phyloP scores from a whole-genome alignment of 2,888 invertebrate genomes.

The Caenorhabditis wallacei region DNA sequence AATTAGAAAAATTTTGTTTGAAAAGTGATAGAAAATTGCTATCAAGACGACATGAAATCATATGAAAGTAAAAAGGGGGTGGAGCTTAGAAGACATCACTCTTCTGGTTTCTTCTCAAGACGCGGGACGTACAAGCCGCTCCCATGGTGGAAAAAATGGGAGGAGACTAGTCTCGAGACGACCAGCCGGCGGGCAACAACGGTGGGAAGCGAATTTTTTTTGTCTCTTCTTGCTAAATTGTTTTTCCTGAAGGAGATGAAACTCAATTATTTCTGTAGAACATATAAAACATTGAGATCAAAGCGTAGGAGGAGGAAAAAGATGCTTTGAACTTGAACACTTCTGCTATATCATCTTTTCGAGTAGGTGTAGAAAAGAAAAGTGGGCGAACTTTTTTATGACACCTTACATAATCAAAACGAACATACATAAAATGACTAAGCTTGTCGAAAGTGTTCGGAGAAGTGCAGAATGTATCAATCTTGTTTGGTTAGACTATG shows the following conservation, averaged over 20 bases:
- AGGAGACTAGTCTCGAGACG: slow-evolving; percentile 44
- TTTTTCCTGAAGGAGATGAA: neutral
- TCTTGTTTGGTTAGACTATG: slow-evolving; percentile 35
- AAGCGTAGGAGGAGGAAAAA: slow-evolving; percentile 13
- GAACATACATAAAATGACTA: slow-evolving; percentile 45
- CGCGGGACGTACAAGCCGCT: slow-evolving; percentile 36
- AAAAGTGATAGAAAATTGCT: slow-evolving; percentile 5
- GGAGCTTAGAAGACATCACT: slow-evolving; percentile 18
- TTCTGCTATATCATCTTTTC: slow-evolving; percentile 11
- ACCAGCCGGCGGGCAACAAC: neutral
- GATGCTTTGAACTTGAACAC: neutral
- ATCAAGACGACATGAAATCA: neutral
- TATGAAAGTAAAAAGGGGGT: slow-evolving; percentile 13
- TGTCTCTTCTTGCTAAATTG: too few relatives aligned
- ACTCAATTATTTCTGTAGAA: neutral
- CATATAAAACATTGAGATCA: neutral
- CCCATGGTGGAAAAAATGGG: slow-evolving; percentile 55
- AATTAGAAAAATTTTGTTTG: slow-evolving; percentile 26
- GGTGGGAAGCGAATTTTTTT: slow-evolving; percentile 21
- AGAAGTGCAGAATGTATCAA: slow-evolving; percentile 24
- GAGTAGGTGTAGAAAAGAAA: slow-evolving; percentile 16
- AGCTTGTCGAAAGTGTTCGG: slow-evolving; percentile 23
- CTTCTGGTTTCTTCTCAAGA: slow-evolving; percentile 40
- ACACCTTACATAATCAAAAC: slow-evolving; percentile 41
- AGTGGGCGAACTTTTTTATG: slow-evolving; percentile 34